These are phyloP conservation scores for Erethizon dorsatum DNA, from an alignment of 2,797 vertebrate genomes.

Conservation along the genomic window DNA sequence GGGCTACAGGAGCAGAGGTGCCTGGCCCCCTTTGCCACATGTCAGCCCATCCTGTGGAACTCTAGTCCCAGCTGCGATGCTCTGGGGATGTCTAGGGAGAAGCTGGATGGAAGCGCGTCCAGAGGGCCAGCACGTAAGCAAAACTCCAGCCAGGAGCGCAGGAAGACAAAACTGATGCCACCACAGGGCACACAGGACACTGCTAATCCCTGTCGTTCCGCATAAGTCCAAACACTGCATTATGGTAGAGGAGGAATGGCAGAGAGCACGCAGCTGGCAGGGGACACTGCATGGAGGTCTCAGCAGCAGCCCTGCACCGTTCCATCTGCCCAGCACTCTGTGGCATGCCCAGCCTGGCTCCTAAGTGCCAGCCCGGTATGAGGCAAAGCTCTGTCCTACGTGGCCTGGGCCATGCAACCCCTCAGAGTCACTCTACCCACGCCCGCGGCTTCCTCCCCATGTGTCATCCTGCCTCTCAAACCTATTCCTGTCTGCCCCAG, in stretches of 20 bases:
- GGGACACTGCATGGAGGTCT: rapidly evolving
- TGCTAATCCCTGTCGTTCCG: not conserved
- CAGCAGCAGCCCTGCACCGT: not conserved
- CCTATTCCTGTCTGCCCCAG: conserved; percentile 75
- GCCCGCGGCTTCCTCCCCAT: conserved; percentile 6
- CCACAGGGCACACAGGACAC: not conserved
- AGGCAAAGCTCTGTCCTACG: not conserved
- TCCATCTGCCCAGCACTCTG: not conserved
- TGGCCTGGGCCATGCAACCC: not conserved
- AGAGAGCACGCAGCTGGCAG: rapidly evolving
- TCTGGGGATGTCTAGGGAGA: not conserved
- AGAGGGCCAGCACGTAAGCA: not conserved
- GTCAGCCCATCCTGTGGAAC: conserved; percentile 54
- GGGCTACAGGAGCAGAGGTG: not conserved
- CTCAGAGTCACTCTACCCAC: not conserved
- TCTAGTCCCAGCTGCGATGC: not conserved
- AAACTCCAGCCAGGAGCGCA: not conserved
- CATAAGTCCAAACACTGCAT: not conserved
- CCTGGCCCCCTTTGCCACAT: not conserved
- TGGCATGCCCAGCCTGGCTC: not conserved
- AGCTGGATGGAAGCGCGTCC: not conserved
- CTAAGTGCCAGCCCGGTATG: rapidly evolving
- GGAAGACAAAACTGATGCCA: not conserved
- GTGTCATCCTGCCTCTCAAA: conserved; percentile 68
- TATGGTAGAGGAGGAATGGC: rapidly evolving